Conservation (phyloP, 2,113 vertebrate genomes). For the Camelus dromedarius region DNA sequence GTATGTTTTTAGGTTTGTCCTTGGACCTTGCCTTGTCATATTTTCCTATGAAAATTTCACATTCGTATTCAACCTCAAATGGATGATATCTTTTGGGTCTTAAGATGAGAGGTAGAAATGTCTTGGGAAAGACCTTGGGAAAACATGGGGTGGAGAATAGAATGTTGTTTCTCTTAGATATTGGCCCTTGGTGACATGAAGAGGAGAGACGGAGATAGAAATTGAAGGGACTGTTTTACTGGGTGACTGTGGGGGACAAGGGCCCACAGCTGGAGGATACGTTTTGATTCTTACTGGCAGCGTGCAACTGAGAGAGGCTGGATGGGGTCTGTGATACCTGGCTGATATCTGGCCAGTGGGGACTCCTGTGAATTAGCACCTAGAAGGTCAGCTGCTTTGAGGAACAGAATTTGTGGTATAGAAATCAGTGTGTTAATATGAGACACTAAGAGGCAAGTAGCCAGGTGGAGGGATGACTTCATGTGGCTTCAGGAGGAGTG, state of each 20-base stretch:
- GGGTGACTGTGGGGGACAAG: not conserved
- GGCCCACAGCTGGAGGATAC: no score
- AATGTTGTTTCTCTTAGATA: not conserved
- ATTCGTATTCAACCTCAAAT: not conserved
- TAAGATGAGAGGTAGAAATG: not conserved
- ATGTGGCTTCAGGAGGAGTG: not conserved
- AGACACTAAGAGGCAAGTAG: not conserved
- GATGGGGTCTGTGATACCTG: not conserved
- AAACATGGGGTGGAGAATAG: not conserved
- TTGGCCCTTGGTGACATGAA: not conserved
- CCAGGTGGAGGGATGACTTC: not conserved
- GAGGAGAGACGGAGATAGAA: not conserved
- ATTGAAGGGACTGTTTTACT: not conserved
- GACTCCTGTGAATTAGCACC: not conserved
- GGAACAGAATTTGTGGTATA: not conserved
- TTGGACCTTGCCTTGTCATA: not conserved
- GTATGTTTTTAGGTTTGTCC: not conserved
- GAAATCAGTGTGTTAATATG: not conserved
- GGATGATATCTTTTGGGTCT: not conserved
- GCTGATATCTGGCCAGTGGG: not conserved
- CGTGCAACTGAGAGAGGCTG: not conserved
- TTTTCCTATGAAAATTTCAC: not conserved
- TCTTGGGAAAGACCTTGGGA: not conserved
- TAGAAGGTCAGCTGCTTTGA: not conserved
- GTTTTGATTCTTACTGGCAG: not conserved